Evolutionary conservation across 2,888 invertebrate genomes (phyloP), one percentile per base, ranked within the genome.

Genomic region (Acrocyrtus sp.): DNA sequence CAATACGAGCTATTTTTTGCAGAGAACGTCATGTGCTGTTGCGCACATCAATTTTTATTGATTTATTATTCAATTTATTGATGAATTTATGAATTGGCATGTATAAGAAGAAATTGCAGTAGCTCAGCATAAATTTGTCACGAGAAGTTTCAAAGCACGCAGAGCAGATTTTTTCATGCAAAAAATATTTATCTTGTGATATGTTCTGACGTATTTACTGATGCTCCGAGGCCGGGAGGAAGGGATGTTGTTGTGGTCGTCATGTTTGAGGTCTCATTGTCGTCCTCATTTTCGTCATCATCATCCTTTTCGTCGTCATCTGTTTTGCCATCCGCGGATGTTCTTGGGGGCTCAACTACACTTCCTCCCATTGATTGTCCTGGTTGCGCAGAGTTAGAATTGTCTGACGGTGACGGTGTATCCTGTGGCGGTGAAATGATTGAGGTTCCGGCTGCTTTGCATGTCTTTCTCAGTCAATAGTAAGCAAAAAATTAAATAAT

Each of bases 201-300:
- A 3, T 48, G 67, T 4, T 41, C 12, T 8, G 63, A 27, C 43
- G 45, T 45, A 17, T 63, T 29, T 15, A 63, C 45, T 17, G 61
- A 27, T 21, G n/a, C n/a, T n/a, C n/a, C n/a, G n/a, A n/a, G n/a
- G n/a, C n/a, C n/a, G n/a, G n/a, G n/a, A n/a, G n/a, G n/a, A n/a
- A n/a, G n/a, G n/a, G n/a, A n/a, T n/a, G 61, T 29, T 8, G 34
- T 8, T 12, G 57, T 6, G 10, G 8, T 1, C 4, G 12, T 66
- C 3, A 17, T 8, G 8, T 10, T 21, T 51, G 12, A 15, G 12
- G 22, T 15, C 27, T 26, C 22, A 21, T 1, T 45, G 54, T 22
- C 22, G 19, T 57, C 41, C 17, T 66, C 54, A 45, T 65, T 56
- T 1, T 57, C 29, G 1, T 57, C 48, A 15, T 66, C 66, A 17